Evolutionary conservation across 2,888 invertebrate species (phyloP).

Genomic region (Netelia fuscicornis): DNA sequence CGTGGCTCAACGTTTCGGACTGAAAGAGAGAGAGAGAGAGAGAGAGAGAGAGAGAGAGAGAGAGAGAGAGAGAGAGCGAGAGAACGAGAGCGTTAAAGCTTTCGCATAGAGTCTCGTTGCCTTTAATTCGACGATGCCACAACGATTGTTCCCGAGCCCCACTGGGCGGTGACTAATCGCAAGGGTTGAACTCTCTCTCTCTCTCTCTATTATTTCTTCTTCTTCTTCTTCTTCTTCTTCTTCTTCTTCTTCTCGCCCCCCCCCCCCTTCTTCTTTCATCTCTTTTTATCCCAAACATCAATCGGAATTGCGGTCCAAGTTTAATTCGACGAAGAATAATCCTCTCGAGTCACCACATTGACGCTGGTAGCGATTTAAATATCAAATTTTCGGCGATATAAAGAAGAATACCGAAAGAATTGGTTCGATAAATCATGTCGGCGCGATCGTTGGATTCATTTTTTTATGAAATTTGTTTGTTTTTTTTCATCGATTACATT

Average conservation of each 20-base stretch:
- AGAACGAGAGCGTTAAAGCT: slow-evolving; percentile 31
- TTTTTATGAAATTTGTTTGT: not conserved
- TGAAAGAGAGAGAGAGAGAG: not conserved
- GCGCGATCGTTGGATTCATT: not conserved
- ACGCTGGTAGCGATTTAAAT: not conserved
- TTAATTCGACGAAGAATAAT: slow-evolving; percentile 19
- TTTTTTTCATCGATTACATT: slow-evolving; percentile 10
- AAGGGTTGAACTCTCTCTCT: slow-evolving; percentile 53
- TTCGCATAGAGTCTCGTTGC: slow-evolving; percentile 70
- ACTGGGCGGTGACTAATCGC: slow-evolving; percentile 72
- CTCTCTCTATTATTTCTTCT: not conserved
- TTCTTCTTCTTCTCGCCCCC: not conserved
- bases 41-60: not conserved
- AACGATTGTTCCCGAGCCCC: slow-evolving; percentile 54
- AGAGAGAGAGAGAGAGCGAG: not conserved
- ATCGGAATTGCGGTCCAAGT: slow-evolving; percentile 8
- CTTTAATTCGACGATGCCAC: slow-evolving; percentile 72
- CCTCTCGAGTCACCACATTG: not conserved
- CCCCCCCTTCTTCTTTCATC: not conserved
- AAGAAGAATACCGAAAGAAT: not conserved
- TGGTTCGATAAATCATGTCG: too few species aligned
- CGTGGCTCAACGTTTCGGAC: not conserved
- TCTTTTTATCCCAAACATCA: not conserved
- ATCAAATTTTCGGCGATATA: not conserved
- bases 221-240: slow-evolving; percentile 12